Percentiles rank a stretch among this genome's conserved stretches.
These are phyloP conservation scores for Scleropages formosus DNA, from an alignment of 2,797 vertebrate species.

Conservation along the genomic window DNA sequence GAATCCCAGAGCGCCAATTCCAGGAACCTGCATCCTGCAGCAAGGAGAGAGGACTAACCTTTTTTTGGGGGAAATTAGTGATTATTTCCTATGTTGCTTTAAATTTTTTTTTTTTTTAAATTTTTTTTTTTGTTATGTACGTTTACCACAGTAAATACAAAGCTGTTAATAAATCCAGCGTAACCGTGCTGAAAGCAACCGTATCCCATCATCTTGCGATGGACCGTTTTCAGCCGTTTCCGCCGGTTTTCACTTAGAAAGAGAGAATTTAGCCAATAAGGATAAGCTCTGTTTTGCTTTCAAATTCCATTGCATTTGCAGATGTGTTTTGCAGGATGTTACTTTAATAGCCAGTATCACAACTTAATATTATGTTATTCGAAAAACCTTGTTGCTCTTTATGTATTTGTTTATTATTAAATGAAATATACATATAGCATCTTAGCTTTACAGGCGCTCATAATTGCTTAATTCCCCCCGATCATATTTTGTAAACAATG, in stretches of 20 bases:
- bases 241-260: slow-evolving; percentile 48
- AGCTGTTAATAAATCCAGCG: slow-evolving; percentile 21
- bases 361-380: slow-evolving; percentile 71
- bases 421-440: slow-evolving; percentile 68
- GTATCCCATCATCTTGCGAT: slow-evolving; percentile 32
- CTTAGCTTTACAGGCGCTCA: slow-evolving; percentile 67
- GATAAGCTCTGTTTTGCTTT: slow-evolving; percentile 62
- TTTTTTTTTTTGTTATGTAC: slow-evolving; percentile 32
- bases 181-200: slow-evolving; percentile 31
- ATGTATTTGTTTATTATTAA: slow-evolving; percentile 64
- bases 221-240: slow-evolving; percentile 43
- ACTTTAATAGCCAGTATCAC: slow-evolving; percentile 60
- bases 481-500: slow-evolving; percentile 83
- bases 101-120: slow-evolving; percentile 35
- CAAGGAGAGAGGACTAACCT: slow-evolving; percentile 60
- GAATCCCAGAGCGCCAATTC: slow-evolving; percentile 34
- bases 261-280: slow-evolving; percentile 49
- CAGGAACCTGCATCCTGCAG: slow-evolving; percentile 33
- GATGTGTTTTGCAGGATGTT: slow-evolving; percentile 61
- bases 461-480: slow-evolving; percentile 75
- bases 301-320: slow-evolving; percentile 54
- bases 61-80: slow-evolving; percentile 50
- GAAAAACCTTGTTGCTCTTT: slow-evolving; percentile 66
- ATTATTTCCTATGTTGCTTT: slow-evolving; percentile 46
- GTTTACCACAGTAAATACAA: slow-evolving; percentile 36